Base-by-base conservation (phyloP, 2,888 invertebrate genomes). In the Tachina fera region DNA sequence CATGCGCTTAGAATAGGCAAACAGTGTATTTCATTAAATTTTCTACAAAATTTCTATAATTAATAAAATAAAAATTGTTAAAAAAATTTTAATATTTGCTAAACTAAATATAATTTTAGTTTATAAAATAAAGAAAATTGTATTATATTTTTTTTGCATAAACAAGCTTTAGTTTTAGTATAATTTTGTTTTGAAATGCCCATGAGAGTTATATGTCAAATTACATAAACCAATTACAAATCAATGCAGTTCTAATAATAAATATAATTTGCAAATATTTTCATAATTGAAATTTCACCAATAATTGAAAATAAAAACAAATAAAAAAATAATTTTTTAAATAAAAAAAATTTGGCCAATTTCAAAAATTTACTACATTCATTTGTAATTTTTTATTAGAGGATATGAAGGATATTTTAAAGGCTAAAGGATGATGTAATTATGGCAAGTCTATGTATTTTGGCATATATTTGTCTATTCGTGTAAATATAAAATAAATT, bases 141-240 rank as follows among this genome's bases (percentile, higher is more conserved):
- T 43, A 63, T 45, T 45, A 61, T 75, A 41, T n/a, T 31, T 49
- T 56, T 74, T n/a, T 60, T 31, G 56, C 47, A 47, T 31, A 14
- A 61, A 61, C 2, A 5, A 67, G 31, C n/a, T 49, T 45, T 31
- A 31, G 14, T 56, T 56, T 77, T 63, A 61, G 65, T 81, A 58
- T 75, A 76, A 82, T 71, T 68, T 61, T 86, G 67, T 82, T 72
- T 31, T 71, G 76, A 77, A 76, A 80, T 84, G 88, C 88, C 88
- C 88, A 84, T 87, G 87, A 87, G 88, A 86, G 85, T 83, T 87
- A 88, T 84, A 87, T 88, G 89, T 83, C 89, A 89, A 89, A 89
- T 88, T 89, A 89, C 89, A 87, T 85, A 85, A 86, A 79, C 79
- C 88, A 87, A 87, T 78, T 79, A 85, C 86, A 88, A 89, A 84